Evolutionary conservation across 2,888 invertebrate species (phyloP).

Genomic region (Catonia carolina): DNA sequence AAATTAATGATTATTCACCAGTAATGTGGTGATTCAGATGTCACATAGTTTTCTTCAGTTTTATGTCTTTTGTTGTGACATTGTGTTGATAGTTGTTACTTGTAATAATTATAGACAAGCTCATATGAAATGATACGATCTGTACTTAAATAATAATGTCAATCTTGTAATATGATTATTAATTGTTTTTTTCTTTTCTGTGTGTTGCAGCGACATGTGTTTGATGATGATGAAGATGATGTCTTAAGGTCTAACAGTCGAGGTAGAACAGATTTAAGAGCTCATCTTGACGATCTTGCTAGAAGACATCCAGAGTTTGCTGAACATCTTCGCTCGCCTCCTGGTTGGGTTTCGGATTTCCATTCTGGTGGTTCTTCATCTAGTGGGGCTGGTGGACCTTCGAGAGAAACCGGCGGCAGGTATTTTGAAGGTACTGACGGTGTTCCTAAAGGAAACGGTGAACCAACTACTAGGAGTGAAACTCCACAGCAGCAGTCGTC

Average conservation of each 20-base stretch:
- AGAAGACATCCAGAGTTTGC: slow-evolving; percentile 68
- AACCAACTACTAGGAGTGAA: not conserved
- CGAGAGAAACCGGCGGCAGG: not conserved
- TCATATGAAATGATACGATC: too few species aligned
- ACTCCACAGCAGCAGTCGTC: slow-evolving; percentile 26
- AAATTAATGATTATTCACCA: too few species aligned
- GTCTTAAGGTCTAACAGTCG: slow-evolving; percentile 41
- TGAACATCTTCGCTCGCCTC: slow-evolving; percentile 51
- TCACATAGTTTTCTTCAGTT: too few species aligned
- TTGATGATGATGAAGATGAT: slow-evolving; percentile 54
- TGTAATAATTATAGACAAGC: too few species aligned
- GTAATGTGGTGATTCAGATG: too few species aligned
- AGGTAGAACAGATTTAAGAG: slow-evolving; percentile 43
- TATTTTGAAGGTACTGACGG: not conserved
- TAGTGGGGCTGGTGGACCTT: not conserved
- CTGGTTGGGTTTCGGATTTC: slow-evolving; percentile 18
- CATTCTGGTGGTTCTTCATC: not conserved
- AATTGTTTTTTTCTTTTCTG: slow-evolving; percentile 6
- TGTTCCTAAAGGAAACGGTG: not conserved
- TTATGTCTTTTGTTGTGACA: too few species aligned
- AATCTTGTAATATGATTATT: not conserved
- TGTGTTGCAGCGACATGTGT: slow-evolving; percentile 50
- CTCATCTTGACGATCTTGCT: slow-evolving; percentile 61
- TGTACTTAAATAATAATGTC: too few species aligned
- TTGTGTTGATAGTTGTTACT: too few species aligned